Percentiles rank a stretch among this genome's conserved stretches.
phyloP scores from a whole-genome alignment of 35 echinoderm and acorn worm genomes.

The Heliocidaris tuberculata region DNA sequence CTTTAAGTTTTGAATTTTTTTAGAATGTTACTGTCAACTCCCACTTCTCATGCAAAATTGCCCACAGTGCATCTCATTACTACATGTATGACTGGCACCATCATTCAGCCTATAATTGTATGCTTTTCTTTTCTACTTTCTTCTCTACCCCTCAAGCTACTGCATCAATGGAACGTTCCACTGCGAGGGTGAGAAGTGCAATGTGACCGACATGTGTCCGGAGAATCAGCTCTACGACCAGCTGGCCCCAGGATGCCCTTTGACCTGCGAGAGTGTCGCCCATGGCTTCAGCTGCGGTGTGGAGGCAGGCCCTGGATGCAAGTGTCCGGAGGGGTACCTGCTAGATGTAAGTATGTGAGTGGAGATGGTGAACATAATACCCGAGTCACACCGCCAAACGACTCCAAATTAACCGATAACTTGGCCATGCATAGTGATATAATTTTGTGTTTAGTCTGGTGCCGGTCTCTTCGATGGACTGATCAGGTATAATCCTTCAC shows the following conservation, averaged over 20 bases:
- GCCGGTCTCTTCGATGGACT: no score
- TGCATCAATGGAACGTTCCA: slow-evolving; percentile 84
- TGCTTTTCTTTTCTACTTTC: not conserved
- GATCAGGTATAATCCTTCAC: no score
- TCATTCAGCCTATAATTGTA: no score
- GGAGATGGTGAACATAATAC: not conserved
- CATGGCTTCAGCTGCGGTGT: slow-evolving; percentile 52
- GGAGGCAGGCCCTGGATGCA: slow-evolving; percentile 65
- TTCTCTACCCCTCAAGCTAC: slow-evolving; percentile 46
- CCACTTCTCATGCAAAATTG: no score
- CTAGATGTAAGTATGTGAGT: slow-evolving; percentile 67
- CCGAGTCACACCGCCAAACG: no score
- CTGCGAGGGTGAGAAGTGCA: slow-evolving; percentile 72
- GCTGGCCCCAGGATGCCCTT: slow-evolving; percentile 71
- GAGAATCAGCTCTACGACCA: slow-evolving; percentile 68
- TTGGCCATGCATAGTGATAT: no score
- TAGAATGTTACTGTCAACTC: no score
- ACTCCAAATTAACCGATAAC: not conserved
- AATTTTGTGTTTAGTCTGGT: no score
- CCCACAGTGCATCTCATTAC: no score
- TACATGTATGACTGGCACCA: no score
- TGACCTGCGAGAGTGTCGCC: slow-evolving; percentile 76
- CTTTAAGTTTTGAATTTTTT: no score
- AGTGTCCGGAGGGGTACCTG: slow-evolving; percentile 67
- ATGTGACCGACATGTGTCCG: slow-evolving; percentile 62